Base-by-base conservation (phyloP, 2,888 invertebrate species). In the Rhorus exstirpatorius region DNA sequence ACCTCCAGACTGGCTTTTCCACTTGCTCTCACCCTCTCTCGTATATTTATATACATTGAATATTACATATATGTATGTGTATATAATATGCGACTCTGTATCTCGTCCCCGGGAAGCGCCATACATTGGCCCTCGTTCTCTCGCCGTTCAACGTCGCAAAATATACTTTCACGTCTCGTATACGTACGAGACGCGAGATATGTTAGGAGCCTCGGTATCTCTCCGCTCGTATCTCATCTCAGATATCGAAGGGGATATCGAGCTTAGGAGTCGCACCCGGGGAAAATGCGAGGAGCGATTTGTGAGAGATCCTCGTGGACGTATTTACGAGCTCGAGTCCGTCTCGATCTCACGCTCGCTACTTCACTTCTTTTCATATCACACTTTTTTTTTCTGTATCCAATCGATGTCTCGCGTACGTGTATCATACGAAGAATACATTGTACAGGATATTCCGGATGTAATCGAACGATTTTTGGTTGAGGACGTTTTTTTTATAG, bases 281-380 rank as follows among this genome's bases (percentile, higher is more conserved):
- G 65, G 31, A 55, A 68, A 55, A 74, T 63, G 76, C 76, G 76
- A 87, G 87, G 88, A 89, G 87, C 89, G 90, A 91, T 91, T 91
- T 89, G 90, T 88, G 88, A 88, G 87, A 82, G 82, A 87, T 87
- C 88, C 87, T 88, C 87, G 85, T 85, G 86, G 86, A 88, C 87
- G 87, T 91, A 91, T 92, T 91, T 91, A 90, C 88, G 90, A 89
- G 86, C 86, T 84, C 86, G 76, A 79, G 83, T 86, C 83, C 77
- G 78, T 80, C 85, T 83, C 84, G 81, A 85, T 85, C 84, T 86
- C 79, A 77, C 77, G 61, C 76, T 72, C 67, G 76, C 79, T 81
- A 83, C 72, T 78, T 86, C 71, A 79, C 79, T 79, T 83, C 71
- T 71, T 79, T 83, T 83, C 83, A 79, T 79, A 83, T 76, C 79